Evolutionary conservation across 2,113 vertebrate genomes (phyloP).

Genomic region (Plectropomus leopardus): DNA sequence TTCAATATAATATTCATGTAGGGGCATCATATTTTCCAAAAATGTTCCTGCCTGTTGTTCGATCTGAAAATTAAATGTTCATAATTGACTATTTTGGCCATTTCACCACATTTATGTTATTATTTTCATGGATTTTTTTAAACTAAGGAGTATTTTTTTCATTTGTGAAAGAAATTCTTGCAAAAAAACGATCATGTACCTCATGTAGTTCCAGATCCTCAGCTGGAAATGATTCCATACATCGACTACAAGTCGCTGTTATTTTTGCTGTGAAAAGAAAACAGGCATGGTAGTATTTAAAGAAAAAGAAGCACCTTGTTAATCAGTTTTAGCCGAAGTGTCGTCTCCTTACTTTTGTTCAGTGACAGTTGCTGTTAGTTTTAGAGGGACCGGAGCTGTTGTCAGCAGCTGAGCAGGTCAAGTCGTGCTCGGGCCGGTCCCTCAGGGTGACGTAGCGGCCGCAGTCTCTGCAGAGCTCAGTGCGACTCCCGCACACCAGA

Average conservation of each 20-base stretch:
- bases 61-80: too few relatives aligned
- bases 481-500: conserved; percentile 81
- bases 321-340: background rate
- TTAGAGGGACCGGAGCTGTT: background rate
- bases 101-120: too few relatives aligned
- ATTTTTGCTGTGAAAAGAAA: conserved; percentile 20
- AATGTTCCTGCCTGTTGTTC: too few relatives aligned
- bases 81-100: too few relatives aligned
- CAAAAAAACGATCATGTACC: conserved; percentile 50
- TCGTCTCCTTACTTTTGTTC: background rate
- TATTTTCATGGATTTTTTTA: too few relatives aligned
- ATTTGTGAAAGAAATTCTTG: background rate
- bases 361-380: background rate
- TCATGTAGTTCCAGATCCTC: conserved; percentile 52
- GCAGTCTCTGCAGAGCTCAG: conserved; percentile 82
- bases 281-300: background rate
- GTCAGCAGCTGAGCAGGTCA: conserved; percentile 51
- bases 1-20: too few relatives aligned
- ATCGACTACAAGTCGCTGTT: conserved; percentile 18
- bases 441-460: conserved; percentile 77
- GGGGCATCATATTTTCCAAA: too few relatives aligned
- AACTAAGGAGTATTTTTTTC: too few relatives aligned
- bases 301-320: background rate
- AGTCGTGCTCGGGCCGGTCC: conserved; percentile 71
- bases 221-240: conserved; percentile 36